phyloP scores from a whole-genome alignment of 2,113 vertebrate species.

The Paratilapia polleni region DNA sequence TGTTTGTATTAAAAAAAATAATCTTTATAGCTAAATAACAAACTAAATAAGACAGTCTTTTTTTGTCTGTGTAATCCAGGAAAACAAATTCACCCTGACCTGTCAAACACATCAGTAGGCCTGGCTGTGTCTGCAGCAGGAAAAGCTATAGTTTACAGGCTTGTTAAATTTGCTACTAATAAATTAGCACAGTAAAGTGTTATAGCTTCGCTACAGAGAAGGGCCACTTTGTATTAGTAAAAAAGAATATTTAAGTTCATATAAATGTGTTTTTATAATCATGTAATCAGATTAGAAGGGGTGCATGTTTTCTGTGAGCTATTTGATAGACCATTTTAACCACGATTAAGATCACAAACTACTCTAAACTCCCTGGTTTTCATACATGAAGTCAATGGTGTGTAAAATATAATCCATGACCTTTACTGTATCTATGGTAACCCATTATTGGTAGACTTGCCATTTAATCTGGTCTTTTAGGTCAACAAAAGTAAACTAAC shows the following conservation, averaged over 20 bases:
- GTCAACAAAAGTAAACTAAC: neutral
- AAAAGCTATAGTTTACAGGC: neutral
- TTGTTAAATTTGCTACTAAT: conserved; percentile 1
- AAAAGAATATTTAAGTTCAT: no score
- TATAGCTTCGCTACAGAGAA: neutral
- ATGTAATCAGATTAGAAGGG: neutral
- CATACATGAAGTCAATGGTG: neutral
- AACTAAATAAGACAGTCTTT: neutral
- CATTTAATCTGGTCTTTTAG: neutral
- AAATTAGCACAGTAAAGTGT: neutral
- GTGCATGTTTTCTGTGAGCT: neutral
- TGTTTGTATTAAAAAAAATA: no score
- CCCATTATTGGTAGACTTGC: neutral
- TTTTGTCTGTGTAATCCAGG: neutral
- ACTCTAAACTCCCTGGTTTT: neutral
- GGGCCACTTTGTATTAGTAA: neutral
- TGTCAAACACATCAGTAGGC: neutral
- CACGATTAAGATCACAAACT: neutral
- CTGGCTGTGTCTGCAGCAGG: neutral
- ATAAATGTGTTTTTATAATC: no score
- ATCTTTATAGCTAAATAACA: no score
- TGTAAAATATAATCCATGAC: neutral
- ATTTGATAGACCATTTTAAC: neutral
- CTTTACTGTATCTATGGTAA: neutral
- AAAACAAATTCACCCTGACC: neutral